Evolutionary conservation across 2,888 invertebrate species (phyloP).

Genomic region (Xylocampa areola): DNA sequence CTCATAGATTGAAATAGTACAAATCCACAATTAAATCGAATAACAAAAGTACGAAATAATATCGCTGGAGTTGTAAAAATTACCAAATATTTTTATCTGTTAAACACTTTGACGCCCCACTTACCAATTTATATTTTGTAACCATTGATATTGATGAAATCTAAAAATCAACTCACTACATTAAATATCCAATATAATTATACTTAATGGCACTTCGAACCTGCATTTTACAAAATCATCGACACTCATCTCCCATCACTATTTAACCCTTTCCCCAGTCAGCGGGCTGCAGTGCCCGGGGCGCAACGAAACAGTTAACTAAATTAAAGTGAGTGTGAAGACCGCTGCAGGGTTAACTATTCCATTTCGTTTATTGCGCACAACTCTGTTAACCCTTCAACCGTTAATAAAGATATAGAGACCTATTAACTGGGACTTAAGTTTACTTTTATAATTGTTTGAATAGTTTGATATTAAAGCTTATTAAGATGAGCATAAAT

Average conservation of each 20-base stretch:
- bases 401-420: conserved; percentile 87
- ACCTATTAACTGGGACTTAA: conserved; percentile 80
- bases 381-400: conserved; percentile 85
- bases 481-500: conserved; percentile 14
- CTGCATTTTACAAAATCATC: conserved; percentile 26
- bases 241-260: conserved; percentile 66
- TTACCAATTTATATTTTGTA: no score
- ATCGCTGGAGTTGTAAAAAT: no score
- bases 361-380: conserved; percentile 89
- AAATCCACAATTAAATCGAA: no score
- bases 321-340: conserved; percentile 90
- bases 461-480: conserved; percentile 56
- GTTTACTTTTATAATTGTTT: conserved; percentile 73
- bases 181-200: no score
- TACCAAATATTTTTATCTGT: no score
- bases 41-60: no score
- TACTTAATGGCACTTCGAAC: no score
- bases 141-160: no score
- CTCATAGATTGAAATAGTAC: no score
- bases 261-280: conserved; percentile 82
- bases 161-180: no score
- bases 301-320: conserved; percentile 88
- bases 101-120: no score
- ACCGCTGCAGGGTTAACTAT: conserved; percentile 89
- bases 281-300: conserved; percentile 78